These are phyloP conservation scores for Microctenopoma lineatum DNA, from an alignment of 2,797 vertebrate genomes.

Conservation along the genomic window DNA sequence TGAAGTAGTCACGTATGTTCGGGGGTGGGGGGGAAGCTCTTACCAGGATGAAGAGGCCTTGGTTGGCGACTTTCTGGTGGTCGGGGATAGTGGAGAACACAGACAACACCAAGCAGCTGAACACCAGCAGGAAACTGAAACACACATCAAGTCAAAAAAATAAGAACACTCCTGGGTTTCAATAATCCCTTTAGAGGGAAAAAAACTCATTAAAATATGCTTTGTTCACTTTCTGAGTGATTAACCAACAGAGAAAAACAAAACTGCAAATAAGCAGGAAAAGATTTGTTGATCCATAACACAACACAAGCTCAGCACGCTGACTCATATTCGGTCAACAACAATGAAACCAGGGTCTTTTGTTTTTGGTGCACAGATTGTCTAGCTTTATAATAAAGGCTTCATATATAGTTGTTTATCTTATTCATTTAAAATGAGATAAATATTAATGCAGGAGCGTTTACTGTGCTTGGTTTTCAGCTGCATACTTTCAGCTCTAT, in stretches of 20 bases:
- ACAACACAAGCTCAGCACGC: conserved; percentile 12
- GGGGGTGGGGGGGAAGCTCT: conserved; percentile 49
- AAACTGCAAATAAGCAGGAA: conserved; percentile 27
- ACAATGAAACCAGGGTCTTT: neutral
- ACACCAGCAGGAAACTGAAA: conserved; percentile 96
- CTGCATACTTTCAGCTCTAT: neutral
- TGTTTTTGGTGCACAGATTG: neutral
- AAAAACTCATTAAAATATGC: conserved; percentile 34
- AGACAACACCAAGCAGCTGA: conserved; percentile 98
- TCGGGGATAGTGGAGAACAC: conserved; percentile 99
- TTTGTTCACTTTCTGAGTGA: conserved; percentile 38
- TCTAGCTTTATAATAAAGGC: neutral
- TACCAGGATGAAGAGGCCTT: conserved; percentile 98
- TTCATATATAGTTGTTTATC: neutral
- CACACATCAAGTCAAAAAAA: conserved; percentile 32
- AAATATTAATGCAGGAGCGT: neutral
- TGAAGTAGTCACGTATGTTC: conserved; percentile 3
- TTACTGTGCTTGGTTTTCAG: neutral
- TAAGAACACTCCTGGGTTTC: conserved; percentile 13
- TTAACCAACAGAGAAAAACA: conserved; percentile 38
- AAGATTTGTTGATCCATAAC: conserved; percentile 49
- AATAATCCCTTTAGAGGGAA: conserved; percentile 20
- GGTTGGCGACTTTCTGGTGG: conserved; percentile 91
- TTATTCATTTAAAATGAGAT: neutral
- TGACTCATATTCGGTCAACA: conserved; percentile 7